A percentile compares a stretch with the other conserved stretches of the same genome.
These are phyloP conservation scores for Trisateles emortualis DNA, from an alignment of 2,888 invertebrate species.

Conservation along the genomic window DNA sequence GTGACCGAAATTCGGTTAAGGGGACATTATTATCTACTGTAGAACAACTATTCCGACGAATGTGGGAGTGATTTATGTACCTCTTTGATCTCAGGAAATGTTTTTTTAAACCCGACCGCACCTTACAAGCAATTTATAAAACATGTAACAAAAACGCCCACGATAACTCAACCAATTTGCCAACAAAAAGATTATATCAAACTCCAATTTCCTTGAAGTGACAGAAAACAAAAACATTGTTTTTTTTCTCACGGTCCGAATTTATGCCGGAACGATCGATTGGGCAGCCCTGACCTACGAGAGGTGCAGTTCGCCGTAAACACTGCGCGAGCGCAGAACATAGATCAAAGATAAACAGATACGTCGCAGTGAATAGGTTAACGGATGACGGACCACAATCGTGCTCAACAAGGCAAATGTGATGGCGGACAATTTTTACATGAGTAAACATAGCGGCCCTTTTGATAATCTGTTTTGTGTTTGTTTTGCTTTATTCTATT, in stretches of 20 bases:
- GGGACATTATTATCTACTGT: no score
- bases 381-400: slow-evolving; percentile 29
- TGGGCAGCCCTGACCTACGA: slow-evolving; percentile 48
- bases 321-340: slow-evolving; percentile 21
- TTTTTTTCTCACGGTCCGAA: slow-evolving; percentile 46
- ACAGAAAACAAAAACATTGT: slow-evolving; percentile 12
- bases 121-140: not conserved
- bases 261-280: slow-evolving; percentile 35
- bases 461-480: not conserved
- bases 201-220: slow-evolving; percentile 17
- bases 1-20: no score
- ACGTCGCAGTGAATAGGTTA: slow-evolving; percentile 27
- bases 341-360: slow-evolving; percentile 36
- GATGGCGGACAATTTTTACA: slow-evolving; percentile 20
- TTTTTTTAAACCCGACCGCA: not conserved
- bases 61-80: not conserved
- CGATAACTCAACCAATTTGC: slow-evolving; percentile 10
- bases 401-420: slow-evolving; percentile 31
- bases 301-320: slow-evolving; percentile 34
- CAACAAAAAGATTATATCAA: slow-evolving; percentile 7
- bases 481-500: not conserved
- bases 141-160: slow-evolving; percentile 23
- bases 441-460: slow-evolving; percentile 10
- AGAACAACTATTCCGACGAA: not conserved
- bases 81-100: not conserved